phyloP scores from a whole-genome alignment of 2,113 vertebrate genomes.

The Cynopterus brachyotis region DNA sequence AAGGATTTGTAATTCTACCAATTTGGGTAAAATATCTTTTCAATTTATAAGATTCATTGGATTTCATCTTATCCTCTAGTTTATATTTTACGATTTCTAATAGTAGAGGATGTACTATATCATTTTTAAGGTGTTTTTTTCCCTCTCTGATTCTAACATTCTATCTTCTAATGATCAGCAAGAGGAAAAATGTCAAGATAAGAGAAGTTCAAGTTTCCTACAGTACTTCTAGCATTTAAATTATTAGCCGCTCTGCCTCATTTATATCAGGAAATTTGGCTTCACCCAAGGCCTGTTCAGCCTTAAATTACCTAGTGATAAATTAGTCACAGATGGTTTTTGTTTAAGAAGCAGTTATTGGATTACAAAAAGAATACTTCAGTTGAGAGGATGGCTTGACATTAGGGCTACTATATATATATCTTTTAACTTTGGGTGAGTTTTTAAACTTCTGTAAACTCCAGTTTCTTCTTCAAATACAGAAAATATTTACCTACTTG shows the following conservation, averaged over 20 bases:
- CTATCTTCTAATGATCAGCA: background rate
- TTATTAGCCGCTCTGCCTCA: background rate
- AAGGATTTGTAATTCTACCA: constrained; percentile 19
- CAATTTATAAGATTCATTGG: background rate
- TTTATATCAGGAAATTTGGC: constrained; percentile 7
- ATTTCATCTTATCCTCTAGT: background rate
- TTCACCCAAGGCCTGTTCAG: background rate
- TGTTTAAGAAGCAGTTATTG: background rate
- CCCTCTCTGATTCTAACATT: background rate
- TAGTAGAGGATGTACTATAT: background rate
- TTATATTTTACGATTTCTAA: background rate
- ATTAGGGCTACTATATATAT: background rate
- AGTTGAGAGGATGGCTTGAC: background rate
- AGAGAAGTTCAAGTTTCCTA: constrained; percentile 1
- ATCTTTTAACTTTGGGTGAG: background rate
- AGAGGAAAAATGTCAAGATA: constrained; percentile 19
- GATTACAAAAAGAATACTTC: background rate
- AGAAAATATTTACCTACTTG: background rate
- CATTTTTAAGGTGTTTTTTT: background rate
- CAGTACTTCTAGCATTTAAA: background rate
- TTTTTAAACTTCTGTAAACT: constrained; percentile 45
- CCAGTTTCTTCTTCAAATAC: background rate
- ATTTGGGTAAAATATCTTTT: background rate
- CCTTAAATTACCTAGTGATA: constrained; percentile 24
- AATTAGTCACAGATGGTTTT: constrained; percentile 13